These are phyloP conservation scores for Calephelis nemesis DNA, from an alignment of 1,140 invertebrate genomes.

Conservation along the genomic window DNA sequence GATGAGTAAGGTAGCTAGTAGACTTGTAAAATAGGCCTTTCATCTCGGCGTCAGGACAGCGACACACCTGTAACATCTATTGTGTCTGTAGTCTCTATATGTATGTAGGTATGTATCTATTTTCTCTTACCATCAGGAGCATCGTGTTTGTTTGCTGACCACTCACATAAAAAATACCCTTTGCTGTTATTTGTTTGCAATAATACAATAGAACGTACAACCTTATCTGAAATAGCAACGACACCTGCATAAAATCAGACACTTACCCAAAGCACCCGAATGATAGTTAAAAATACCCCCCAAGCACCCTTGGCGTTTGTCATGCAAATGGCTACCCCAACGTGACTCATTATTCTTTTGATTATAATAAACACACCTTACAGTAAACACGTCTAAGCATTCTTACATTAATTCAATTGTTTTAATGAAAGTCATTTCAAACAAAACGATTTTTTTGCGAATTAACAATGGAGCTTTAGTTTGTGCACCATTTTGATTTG, in stretches of 20 bases:
- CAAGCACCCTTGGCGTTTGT: slow-evolving; percentile 22
- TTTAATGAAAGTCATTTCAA: slow-evolving; percentile 13
- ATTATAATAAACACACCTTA: slow-evolving; percentile 34
- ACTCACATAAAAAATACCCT: too few relatives aligned
- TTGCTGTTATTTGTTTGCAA: too few relatives aligned
- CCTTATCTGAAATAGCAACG: not conserved
- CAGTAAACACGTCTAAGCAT: slow-evolving; percentile 25
- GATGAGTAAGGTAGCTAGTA: too few relatives aligned
- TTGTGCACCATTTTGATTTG: not conserved
- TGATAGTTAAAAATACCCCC: slow-evolving; percentile 9
- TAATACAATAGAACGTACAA: not conserved
- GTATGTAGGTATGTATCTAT: too few relatives aligned
- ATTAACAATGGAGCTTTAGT: not conserved
- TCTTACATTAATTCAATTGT: slow-evolving; percentile 21
- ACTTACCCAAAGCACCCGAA: slow-evolving; percentile 3
- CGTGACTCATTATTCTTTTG: slow-evolving; percentile 30
- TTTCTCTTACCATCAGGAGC: too few relatives aligned
- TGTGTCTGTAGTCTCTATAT: too few relatives aligned
- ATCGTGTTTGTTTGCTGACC: too few relatives aligned
- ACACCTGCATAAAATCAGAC: slow-evolving; percentile 12
- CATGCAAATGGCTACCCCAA: slow-evolving; percentile 38
- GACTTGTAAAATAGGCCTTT: too few relatives aligned
- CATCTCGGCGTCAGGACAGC: too few relatives aligned
- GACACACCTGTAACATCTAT: too few relatives aligned
- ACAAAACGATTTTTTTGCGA: not conserved